Base-by-base conservation (phyloP, 2,113 vertebrate genomes). In the Manacus vitellinus region DNA sequence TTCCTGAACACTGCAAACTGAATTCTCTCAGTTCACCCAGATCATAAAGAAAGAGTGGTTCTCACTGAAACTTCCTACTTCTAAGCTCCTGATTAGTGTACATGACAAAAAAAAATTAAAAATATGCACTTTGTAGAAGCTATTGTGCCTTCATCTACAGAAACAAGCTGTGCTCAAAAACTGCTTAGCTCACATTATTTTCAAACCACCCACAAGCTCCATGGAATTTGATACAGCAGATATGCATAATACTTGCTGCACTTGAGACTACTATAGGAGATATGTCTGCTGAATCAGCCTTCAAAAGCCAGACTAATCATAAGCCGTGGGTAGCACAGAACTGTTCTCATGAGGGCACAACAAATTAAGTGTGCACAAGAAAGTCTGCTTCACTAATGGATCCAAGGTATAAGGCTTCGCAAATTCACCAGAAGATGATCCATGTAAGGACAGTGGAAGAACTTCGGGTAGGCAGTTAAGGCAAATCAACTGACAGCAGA, bases 171-270 rank as follows among this genome's bases (percentile, higher is more conserved):
- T 96, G 91, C 94, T 96, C 80, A 86, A 92, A 96, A 96, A 91
- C 56, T 94, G 94, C 96, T 96, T 94, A 96, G 88, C 66, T 93
- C 78, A 95, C 83, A 75, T 85, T 94, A 93, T 95, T 95, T 97
- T 73, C 77, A 92, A 96, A 96, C 96, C 96, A 96, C 92, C 92
- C 94, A 95, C 91, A 96, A 94, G 92, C 95, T 95, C 95, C 88
- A 94, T 87, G 95, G 96, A 96, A 96, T 97, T 81, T 91, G 96
- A 97, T 96, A 96, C 70, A 93, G 96, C 92, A 96, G 94, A 96
- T 96, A 97, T 89, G 92, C 96, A 95, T 96, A 96, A 96, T 94
- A 92, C 92, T 92, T 86, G 83, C 96, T 90, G 95, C 95, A 96
- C 91, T 96, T 88, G 94, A 97, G 95, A 94, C 94, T 91, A 90